Base-by-base conservation (phyloP, 2,888 invertebrate genomes). In the Hyppa rectilinea region DNA sequence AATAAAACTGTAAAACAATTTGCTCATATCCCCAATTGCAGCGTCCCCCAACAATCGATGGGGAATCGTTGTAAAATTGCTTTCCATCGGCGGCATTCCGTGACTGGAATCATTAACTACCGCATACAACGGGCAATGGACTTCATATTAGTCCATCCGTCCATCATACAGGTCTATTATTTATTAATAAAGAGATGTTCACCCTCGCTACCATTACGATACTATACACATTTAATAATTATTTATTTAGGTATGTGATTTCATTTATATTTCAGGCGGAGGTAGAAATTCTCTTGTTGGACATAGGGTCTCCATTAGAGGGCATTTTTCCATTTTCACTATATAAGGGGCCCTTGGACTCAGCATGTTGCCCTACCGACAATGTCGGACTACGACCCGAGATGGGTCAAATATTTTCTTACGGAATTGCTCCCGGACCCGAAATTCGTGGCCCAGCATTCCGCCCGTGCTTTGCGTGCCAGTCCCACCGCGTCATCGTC, bases 31-130 rank as follows among this genome's bases (percentile, higher is more conserved):
- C 78, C 71, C 66, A 81, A 83, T 75, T 56, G 65, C 67, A 71
- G 64, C 74, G 67, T 64, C 75, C 82, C 81, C 85, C 77, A 75
- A 78, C 69, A 78, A 82, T 81, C 81, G 78, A 80, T 78, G 77
- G 77, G 71, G 76, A 85, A 72, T 82, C 68, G 75, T 68, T 82
- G 74, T 81, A 75, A 79, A 78, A 83, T 85, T 80, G 77, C 72
- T 62, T 69, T 80, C 81, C 80, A 86, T 83, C 84, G 84, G 83
- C 81, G 83, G 70, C 58, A 68, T 87, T 80, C 77, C 90, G 90
- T 90, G 90, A 87, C 87, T 76, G 26, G 75, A 60, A 78, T 84
- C 89, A 87, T 89, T 90, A 89, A 71, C 69, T 79, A 83, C 12
- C 17, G 61, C 29, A 79, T 14, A 73, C 55, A 73, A 61, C 49